Base-by-base conservation (phyloP, 2,888 invertebrate species). In the Phaonia tiefii region DNA sequence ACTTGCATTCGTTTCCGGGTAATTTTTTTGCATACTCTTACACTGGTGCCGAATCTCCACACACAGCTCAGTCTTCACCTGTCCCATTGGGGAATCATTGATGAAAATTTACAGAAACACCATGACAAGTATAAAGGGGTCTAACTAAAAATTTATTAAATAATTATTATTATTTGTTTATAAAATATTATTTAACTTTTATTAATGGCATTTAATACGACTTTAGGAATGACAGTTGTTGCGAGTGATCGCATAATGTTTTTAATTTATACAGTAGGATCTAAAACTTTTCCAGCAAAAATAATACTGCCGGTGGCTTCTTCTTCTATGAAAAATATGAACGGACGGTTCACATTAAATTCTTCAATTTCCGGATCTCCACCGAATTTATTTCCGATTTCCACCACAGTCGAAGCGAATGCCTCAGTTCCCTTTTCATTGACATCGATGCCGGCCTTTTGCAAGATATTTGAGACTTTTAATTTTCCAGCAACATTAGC, bases 271-370 rank as follows among this genome's bases (percentile, higher is more conserved):
- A 79, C 75, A 0, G 91, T 86, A 0, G 96, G 96, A 88, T 95
- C 93, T 22, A 92, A 91, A 1, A 96, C 93, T 89, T 94, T 93
- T 39, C 96, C 96, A 37, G 95, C 93, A 90, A 95, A 96, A 25
- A 96, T 90, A 65, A 96, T 92, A 44, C 95, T 95, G n/a, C 94
- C 93, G 0, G 93, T 94, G 0, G 91, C 91, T 85, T 95, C 95
- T 85, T 96, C 96, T 87, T 95, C 95, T 80, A 96, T 95, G 89
- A 95, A 95, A 91, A 96, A 96, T 70, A 96, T 86, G 91, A 96
- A 96, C 0, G 96, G 96, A 82, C 93, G 94, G 87, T 94, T 93
- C 1, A 94, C 96, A 54, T 93, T 92, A 87, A 96, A 94, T 73
- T 93, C 92, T 75, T 91, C 89, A 3, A 91, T 89, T 2, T 76